Evolutionary conservation across 2,888 invertebrate species (phyloP), one percentile per base, ranked within the genome.

Genomic region (Mongoloraphidia duomilia): DNA sequence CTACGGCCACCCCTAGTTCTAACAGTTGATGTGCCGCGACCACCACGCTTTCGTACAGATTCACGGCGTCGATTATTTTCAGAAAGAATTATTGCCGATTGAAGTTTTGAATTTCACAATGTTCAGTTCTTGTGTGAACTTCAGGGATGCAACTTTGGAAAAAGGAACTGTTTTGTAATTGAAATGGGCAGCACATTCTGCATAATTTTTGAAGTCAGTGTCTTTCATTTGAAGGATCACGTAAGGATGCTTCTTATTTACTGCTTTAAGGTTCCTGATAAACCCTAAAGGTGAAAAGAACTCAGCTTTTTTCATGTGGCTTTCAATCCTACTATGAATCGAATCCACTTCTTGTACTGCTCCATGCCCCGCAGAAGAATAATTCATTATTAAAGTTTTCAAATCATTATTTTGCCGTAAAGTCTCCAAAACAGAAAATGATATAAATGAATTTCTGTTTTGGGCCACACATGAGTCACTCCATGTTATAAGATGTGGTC

Each of bases 261-360:
- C 51, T 13, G 17, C 6, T 41, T 53, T 52, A 6, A 55, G 38
- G 9, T 50, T 41, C 40, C 40, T 50, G 10, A 53, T 50, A 45
- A 55, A 52, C 11, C 50, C 34, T 33, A 52, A 17, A 47, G 55
- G 55, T 11, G 52, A 55, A 41, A n/a, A 55, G 35, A 53, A 54
- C 40, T 54, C 53, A 37, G 37, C 47, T 41, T 49, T 43, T 9
- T 33, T 44, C 51, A 55, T 49, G 46, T 53, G 49, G 45, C 49
- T 49, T 55, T 56, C 57, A 42, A 57, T 57, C n/a, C 53, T 33
- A 40, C 57, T 56, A 44, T 58, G 57, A 5, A 50, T 46, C 41
- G 48, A 49, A 46, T 56, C 57, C 2, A 58, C 56, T 49, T 57
- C 56, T 47, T 58, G 58, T 11, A 58, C 52, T 38, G 55, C 56